Percentiles rank a stretch among this genome's conserved stretches.
phyloP scores from a whole-genome alignment of 2,113 vertebrate species.

The Oenanthe melanoleuca region DNA sequence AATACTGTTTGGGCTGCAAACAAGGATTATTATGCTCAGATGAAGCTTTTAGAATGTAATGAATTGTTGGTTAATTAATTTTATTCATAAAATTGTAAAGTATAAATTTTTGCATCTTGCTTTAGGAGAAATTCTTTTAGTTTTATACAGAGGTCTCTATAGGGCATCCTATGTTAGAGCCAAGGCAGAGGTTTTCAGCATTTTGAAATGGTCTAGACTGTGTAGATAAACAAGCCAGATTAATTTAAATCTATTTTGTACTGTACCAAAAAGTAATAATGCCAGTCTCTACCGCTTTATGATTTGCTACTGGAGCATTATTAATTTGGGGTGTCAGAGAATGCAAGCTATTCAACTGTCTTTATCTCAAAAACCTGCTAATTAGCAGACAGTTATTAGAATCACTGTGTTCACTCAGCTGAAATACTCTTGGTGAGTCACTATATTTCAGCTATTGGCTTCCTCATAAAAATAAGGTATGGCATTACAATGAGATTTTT shows the following conservation, averaged over 20 bases:
- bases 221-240: conserved; percentile 19
- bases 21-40: conserved; percentile 12
- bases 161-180: background rate
- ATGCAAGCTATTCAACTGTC: conserved; percentile 24
- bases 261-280: conserved; percentile 32
- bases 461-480: background rate
- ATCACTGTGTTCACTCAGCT: conserved; percentile 7
- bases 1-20: conserved; percentile 34
- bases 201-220: background rate
- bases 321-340: conserved; percentile 23
- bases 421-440: conserved; percentile 26
- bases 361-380: conserved; percentile 48
- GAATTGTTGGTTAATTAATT: conserved; percentile 55
- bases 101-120: background rate
- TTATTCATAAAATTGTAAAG: conserved; percentile 39
- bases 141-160: background rate
- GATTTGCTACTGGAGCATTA: conserved; percentile 27
- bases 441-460: background rate
- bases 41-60: conserved; percentile 39
- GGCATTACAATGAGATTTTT: background rate
- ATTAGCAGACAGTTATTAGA: conserved; percentile 43
- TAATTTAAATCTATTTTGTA: conserved; percentile 9
- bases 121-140: background rate
- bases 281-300: background rate
- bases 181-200: background rate